Evolutionary conservation across 2,888 invertebrate genomes (phyloP).

Genomic region (Catonia carolina): DNA sequence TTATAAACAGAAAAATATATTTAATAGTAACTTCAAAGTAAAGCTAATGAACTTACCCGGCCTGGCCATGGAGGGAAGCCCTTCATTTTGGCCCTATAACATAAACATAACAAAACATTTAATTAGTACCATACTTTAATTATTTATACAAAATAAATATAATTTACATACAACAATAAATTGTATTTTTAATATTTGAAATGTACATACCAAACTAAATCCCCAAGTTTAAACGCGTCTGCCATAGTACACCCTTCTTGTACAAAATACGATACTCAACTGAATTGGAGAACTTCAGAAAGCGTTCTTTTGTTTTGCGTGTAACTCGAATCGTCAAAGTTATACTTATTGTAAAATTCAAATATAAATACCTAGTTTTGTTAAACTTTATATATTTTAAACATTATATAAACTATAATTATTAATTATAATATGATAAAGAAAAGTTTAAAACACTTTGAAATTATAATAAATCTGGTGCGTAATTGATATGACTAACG

Average conservation of each 20-base stretch:
- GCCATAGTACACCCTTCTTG: conserved; percentile 45
- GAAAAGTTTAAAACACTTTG: too few species aligned
- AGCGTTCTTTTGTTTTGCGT: conserved; percentile 6
- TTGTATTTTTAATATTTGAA: conserved; percentile 3
- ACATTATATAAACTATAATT: too few species aligned
- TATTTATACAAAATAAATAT: conserved; percentile 18
- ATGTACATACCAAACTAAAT: conserved; percentile 60
- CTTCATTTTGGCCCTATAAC: conserved; percentile 95
- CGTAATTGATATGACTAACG: too few species aligned
- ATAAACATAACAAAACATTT: conserved; percentile 37
- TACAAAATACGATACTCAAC: conserved; percentile 17
- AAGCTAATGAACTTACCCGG: conserved; percentile 65
- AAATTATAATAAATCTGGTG: too few species aligned
- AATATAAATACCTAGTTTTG: too few species aligned
- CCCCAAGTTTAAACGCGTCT: conserved; percentile 56
- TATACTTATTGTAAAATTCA: too few species aligned
- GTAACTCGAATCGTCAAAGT: too few species aligned
- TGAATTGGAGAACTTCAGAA: conserved; percentile 9
- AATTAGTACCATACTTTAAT: conserved; percentile 5
- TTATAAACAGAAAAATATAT: too few species aligned
- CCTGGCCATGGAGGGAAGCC: conserved; percentile 96
- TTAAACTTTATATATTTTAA: too few species aligned
- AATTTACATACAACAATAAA: conserved; percentile 13
- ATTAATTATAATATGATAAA: too few species aligned
- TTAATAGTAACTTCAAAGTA: too few species aligned